phyloP scores from a whole-genome alignment of 2,113 vertebrate species.

The Tauraco erythrolophus region DNA sequence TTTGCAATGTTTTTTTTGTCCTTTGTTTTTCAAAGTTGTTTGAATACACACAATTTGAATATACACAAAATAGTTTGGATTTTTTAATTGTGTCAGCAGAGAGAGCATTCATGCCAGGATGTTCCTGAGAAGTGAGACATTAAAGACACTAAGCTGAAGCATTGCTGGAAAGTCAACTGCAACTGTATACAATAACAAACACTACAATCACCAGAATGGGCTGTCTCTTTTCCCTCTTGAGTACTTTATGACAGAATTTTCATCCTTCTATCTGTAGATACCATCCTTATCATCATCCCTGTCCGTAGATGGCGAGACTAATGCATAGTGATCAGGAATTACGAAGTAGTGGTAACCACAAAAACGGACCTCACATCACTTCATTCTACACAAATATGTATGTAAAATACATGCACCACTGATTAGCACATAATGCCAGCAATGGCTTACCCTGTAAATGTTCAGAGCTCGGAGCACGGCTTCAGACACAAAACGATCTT shows the following conservation, averaged over 20 bases:
- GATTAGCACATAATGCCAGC: neutral
- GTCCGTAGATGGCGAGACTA: neutral
- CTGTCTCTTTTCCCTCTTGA: neutral
- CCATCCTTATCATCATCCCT: neutral
- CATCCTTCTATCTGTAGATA: neutral
- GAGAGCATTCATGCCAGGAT: neutral
- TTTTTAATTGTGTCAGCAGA: neutral
- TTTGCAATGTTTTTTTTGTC: neutral
- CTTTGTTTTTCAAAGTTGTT: neutral
- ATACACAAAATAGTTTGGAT: neutral
- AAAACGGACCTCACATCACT: rapidly evolving
- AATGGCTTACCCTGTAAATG: neutral
- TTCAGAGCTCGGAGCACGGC: neutral
- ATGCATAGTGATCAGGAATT: neutral
- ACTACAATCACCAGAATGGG: neutral
- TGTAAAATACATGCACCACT: neutral
- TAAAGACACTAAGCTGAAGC: neutral
- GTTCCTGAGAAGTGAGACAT: neutral
- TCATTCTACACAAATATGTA: neutral
- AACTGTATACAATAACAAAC: neutral
- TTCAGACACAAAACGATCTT: neutral
- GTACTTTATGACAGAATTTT: neutral
- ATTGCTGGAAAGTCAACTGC: neutral
- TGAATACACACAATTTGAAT: neutral
- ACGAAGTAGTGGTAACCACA: neutral